Base-by-base conservation (phyloP, 2,113 vertebrate species). In the Peromyscus polionotus region DNA sequence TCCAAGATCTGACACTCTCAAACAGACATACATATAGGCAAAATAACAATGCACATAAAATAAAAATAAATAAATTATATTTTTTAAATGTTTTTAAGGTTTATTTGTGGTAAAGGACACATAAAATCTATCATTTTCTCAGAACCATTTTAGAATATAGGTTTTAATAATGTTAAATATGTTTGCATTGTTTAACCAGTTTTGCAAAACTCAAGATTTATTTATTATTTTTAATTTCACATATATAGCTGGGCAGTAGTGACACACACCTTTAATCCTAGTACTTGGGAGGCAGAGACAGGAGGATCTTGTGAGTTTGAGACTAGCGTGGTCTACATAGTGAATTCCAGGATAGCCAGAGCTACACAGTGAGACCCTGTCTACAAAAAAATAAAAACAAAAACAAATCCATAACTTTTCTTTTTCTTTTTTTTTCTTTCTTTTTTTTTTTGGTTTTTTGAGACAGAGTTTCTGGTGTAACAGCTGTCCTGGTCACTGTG, bases 31-130 rank as follows among this genome's bases (percentile, higher is more conserved):
- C 57, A 59, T 59, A 59, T 59, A 59, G 57, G 57, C 57, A 59
- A 59, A 59, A 59, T 14, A 54, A 14, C 57, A 59, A 59, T 59
- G 57, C 57, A 59, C 57, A 59, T 59, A 59, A 59, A 59, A 59
- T 59, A 59, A 59, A 59, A 59, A 59, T 59, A 59, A 59, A 19
- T 59, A 59, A 59, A 59, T 59, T 59, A 19, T 59, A 59, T 59
- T 59, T 59, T 59, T 59, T 20, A 72, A 73, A 73, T 17, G 6
- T 68, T 68, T 68, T 33, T 68, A 73, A 73, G 8, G 36, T 70
- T 94, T 65, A 88, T 76, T 73, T 75, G 4, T 93, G 81, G 42
- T 68, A 81, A 95, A 80, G 48, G 45, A 61, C 61, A 76, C 54
- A 80, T 54, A 73, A 90, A 61, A 31, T n/a, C n/a, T 73, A 22